A percentile compares a stretch with the other conserved stretches of the same genome.
Evolutionary conservation across 2,113 vertebrate species (phyloP).

Genomic region (Percina caprodes): DNA sequence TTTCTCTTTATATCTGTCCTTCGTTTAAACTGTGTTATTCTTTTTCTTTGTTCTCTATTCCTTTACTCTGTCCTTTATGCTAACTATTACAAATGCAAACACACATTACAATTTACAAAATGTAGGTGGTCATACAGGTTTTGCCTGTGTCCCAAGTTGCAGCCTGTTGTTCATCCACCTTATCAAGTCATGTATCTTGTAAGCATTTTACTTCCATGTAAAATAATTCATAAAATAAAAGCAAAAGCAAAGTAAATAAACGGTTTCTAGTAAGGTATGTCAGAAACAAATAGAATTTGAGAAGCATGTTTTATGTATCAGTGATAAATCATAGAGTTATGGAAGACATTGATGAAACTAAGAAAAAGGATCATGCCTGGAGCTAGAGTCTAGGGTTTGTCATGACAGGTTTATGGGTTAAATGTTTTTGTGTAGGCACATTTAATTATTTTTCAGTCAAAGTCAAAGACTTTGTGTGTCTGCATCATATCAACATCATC

Average conservation of each 20-base stretch:
- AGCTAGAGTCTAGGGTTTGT: background rate
- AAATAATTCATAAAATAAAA: background rate
- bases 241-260: background rate
- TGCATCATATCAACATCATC: background rate
- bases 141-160: background rate
- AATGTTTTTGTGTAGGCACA: background rate
- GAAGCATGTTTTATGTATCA: background rate
- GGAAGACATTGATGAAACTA: background rate
- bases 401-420: background rate
- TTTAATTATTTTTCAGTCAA: background rate
- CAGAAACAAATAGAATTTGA: background rate
- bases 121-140: background rate
- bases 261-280: background rate
- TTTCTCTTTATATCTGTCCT: background rate
- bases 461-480: background rate
- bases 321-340: background rate
- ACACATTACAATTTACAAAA: background rate
- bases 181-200: background rate
- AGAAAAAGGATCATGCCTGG: slow-evolving; percentile 12
- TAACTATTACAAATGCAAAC: background rate
- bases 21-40: background rate
- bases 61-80: background rate
- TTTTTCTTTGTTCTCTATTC: background rate
- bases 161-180: background rate
- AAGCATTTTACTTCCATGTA: background rate